phyloP scores from a whole-genome alignment of 2,888 invertebrate genomes.

The Aphelenchoides bicaudatus region DNA sequence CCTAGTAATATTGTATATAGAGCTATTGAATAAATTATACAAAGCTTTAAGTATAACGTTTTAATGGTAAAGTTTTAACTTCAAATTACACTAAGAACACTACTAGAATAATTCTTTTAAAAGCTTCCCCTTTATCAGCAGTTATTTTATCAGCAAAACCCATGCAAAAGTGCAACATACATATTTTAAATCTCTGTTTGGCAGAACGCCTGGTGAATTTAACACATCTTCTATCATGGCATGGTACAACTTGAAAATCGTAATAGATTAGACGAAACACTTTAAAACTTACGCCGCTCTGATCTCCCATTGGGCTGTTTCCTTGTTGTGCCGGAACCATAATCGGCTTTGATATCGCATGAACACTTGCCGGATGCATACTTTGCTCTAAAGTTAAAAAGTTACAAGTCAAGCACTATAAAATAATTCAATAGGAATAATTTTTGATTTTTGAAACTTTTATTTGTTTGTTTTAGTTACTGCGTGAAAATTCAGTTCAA shows the following conservation, averaged over 20 bases:
- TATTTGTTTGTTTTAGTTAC: too few relatives aligned
- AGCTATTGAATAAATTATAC: constrained; percentile 25
- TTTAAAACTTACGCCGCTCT: constrained; percentile 70
- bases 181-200: constrained; percentile 29
- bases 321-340: constrained; percentile 66
- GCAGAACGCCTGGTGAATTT: constrained; percentile 66
- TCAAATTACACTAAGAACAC: not conserved
- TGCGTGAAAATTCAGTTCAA: too few relatives aligned
- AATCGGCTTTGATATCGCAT: constrained; percentile 72
- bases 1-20: not conserved
- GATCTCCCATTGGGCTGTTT: constrained; percentile 74
- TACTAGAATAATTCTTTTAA: too few relatives aligned
- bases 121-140: too few relatives aligned
- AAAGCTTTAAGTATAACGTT: too few relatives aligned
- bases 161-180: constrained; percentile 18
- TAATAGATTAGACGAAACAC: not conserved
- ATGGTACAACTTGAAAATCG: constrained; percentile 66
- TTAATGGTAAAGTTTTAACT: constrained; percentile 18
- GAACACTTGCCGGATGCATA: too few relatives aligned
- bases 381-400: constrained; percentile 56
- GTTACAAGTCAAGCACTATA: not conserved
- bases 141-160: too few relatives aligned
- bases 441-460: not conserved
- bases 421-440: not conserved
- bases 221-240: constrained; percentile 98